Percentiles rank a stretch among this genome's conserved stretches.
phyloP scores from a whole-genome alignment of 2,113 vertebrate genomes.

The Zosterops hypoxanthus region DNA sequence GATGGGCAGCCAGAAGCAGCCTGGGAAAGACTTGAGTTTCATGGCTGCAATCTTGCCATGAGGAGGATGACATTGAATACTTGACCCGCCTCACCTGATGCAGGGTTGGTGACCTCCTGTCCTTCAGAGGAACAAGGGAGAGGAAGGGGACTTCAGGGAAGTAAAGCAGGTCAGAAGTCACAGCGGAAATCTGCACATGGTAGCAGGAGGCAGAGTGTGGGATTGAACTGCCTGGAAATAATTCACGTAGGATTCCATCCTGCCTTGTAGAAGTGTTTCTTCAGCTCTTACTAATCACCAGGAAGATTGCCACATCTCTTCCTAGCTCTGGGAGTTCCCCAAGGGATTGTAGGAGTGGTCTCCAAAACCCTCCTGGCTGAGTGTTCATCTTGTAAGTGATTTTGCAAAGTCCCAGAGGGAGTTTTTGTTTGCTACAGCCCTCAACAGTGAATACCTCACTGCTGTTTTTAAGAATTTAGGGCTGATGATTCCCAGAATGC shows the following conservation, averaged over 20 bases:
- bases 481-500: neutral
- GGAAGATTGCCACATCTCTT: neutral
- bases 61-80: neutral
- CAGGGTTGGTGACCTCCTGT: neutral
- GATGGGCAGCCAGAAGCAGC: neutral
- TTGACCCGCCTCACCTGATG: neutral
- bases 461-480: neutral
- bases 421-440: neutral
- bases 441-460: neutral
- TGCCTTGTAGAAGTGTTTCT: neutral
- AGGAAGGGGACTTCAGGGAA: neutral
- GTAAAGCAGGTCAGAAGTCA: neutral
- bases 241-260: neutral
- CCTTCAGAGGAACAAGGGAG: neutral
- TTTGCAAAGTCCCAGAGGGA: neutral
- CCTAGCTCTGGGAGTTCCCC: neutral
- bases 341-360: neutral
- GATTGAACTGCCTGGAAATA: neutral
- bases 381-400: neutral
- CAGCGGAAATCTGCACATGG: rapidly evolving
- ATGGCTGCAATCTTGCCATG: neutral
- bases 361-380: neutral
- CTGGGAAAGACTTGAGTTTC: neutral
- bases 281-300: neutral
- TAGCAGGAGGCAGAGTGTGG: neutral